Base-by-base conservation (phyloP, 2,888 invertebrate genomes). In the Dioctria rufipes region DNA sequence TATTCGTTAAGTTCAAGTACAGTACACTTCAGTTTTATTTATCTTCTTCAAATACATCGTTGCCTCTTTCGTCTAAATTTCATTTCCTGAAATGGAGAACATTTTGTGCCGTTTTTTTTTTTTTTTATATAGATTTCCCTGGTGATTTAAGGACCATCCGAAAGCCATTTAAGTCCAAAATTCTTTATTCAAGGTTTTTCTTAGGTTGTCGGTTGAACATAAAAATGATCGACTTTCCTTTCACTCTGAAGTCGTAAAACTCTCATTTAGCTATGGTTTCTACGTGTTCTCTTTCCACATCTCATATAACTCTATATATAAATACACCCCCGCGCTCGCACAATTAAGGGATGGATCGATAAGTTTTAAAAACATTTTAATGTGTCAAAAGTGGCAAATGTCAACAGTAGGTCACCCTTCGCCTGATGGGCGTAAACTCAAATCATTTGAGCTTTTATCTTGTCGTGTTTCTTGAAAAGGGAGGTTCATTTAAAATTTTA, bases 351-450 rank as follows among this genome's bases (percentile, higher is more conserved):
- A 37, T 54, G 39, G 75, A 75, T 61, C 75, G 61, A 75, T 60
- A 43, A 43, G 58, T 75, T 75, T 75, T 75, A 60, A 58, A 75
- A 75, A 75, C 75, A 60, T 75, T 75, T 75, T 75, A 75, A 58
- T 75, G 75, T 61, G 58, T 75, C 46, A 42, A 43, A 75, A 60
- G 43, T 42, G 75, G 43, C 13, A 46, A 75, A 75, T 60, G 61
- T 61, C 43, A 60, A 58, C 40, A 40, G 3, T 43, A 42, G 11
- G 43, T 42, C 61, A 61, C 43, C 43, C 61, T 39, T 4, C 60
- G n/a, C 43, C 9, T 40, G 37, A 5, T 40, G 5, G 40, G 37
- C 37, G 40, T 65, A 9, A 9, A 65, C 40, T 3, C 65, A 39
- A 65, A 37, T 65, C 5, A 39, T 65, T 65, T 25, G n/a, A 37